Conservation (phyloP, 2,113 vertebrate species). For the Barbus barbus region DNA sequence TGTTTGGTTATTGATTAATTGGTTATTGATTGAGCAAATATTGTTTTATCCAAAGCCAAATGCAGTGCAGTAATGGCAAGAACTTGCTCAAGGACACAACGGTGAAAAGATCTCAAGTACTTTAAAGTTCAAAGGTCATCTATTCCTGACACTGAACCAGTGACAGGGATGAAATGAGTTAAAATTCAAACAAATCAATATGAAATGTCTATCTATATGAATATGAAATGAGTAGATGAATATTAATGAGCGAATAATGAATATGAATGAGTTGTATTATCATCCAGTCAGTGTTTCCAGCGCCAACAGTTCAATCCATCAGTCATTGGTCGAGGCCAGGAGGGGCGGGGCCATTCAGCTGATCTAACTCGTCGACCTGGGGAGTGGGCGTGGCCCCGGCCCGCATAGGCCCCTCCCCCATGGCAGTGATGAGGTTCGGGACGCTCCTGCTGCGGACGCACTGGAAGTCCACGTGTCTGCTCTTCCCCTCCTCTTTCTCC, state of each 20-base stretch:
- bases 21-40: background rate
- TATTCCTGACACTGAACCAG: background rate
- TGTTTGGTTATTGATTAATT: background rate
- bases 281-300: background rate
- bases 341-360: slow-evolving; percentile 26
- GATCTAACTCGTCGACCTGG: slow-evolving; percentile 92
- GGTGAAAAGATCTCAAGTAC: background rate
- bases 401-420: slow-evolving; percentile 92
- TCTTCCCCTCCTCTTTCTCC: slow-evolving; percentile 99
- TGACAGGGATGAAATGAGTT: background rate
- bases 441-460: slow-evolving; percentile 98
- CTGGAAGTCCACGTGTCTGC: slow-evolving; percentile 96
- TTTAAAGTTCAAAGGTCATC: background rate
- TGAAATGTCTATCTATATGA: background rate
- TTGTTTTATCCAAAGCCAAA: background rate
- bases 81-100: background rate
- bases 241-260: background rate
- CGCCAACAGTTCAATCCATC: background rate
- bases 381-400: slow-evolving; percentile 88
- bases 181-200: background rate
- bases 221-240: background rate
- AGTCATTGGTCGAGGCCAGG: background rate
- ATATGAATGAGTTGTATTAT: background rate
- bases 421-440: slow-evolving; percentile 88
- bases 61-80: background rate